A percentile compares a stretch with the other conserved stretches of the same genome.
These are phyloP conservation scores for Heliconius hermathena DNA, from an alignment of 1,140 invertebrate genomes.

Conservation along the genomic window DNA sequence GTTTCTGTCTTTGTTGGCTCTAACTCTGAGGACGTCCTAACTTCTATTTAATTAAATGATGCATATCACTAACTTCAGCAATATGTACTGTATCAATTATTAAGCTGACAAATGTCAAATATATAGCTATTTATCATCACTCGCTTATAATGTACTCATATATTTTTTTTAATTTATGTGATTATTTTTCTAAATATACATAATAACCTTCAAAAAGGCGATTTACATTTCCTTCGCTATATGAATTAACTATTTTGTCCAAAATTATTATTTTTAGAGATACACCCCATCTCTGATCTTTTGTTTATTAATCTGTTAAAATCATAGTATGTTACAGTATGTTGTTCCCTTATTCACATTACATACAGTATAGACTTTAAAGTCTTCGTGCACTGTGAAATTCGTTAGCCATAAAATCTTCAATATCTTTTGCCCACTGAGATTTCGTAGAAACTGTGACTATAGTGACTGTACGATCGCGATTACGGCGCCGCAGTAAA, in stretches of 20 bases:
- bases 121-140: background rate
- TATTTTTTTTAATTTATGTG: too few relatives aligned
- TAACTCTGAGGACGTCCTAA: slow-evolving; percentile 11
- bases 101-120: background rate
- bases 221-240: too few relatives aligned
- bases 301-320: too few relatives aligned
- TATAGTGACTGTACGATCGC: background rate
- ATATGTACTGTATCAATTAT: background rate
- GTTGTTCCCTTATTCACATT: background rate
- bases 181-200: background rate
- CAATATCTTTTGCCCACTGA: background rate
- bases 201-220: too few relatives aligned
- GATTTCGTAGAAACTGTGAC: background rate
- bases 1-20: slow-evolving; percentile 26
- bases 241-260: too few relatives aligned
- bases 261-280: too few relatives aligned
- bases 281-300: too few relatives aligned
- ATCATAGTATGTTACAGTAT: too few relatives aligned
- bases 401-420: background rate
- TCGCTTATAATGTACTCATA: too few relatives aligned
- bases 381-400: background rate
- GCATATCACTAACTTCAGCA: background rate
- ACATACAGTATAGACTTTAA: background rate
- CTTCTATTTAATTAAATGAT: slow-evolving; percentile 17
- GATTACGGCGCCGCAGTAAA: background rate